Percentiles rank a stretch among this genome's conserved stretches.
These are phyloP conservation scores for Tiphia femorata DNA, from an alignment of 2,888 invertebrate genomes.

Conservation along the genomic window DNA sequence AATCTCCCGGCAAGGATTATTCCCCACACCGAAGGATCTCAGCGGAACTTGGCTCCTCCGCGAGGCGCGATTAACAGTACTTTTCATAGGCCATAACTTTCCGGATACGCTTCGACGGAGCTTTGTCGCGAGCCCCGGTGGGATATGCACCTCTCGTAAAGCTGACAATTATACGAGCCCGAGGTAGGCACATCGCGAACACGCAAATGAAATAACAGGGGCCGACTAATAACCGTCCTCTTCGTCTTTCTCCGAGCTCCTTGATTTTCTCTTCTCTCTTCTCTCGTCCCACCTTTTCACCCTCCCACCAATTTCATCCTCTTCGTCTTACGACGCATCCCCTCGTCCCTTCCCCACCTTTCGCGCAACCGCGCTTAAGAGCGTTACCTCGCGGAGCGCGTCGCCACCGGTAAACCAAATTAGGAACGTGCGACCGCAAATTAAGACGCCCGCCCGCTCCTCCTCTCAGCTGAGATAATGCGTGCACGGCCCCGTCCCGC, in stretches of 20 bases:
- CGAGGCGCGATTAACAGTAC: conserved; percentile 31
- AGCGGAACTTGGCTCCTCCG: too few relatives aligned
- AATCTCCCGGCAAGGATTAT: too few relatives aligned
- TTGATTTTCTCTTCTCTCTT: not conserved
- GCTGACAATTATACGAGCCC: conserved; percentile 43
- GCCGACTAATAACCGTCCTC: conserved; percentile 39
- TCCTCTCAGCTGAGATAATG: too few relatives aligned
- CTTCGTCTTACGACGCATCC: not conserved
- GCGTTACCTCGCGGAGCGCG: conserved; percentile 28
- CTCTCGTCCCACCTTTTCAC: not conserved
- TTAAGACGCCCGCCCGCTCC: conserved; percentile 41
- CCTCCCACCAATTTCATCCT: not conserved
- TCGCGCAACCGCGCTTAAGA: conserved; percentile 19
- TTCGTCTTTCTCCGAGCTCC: conserved; percentile 5
- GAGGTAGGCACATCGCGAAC: conserved; percentile 22
- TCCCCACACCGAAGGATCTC: too few relatives aligned
- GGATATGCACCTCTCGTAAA: conserved; percentile 42
- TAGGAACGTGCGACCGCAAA: conserved; percentile 50
- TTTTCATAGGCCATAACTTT: conserved; percentile 33
- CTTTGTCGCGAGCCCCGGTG: conserved; percentile 37
- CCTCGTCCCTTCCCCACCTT: conserved; percentile 1
- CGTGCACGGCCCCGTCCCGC: too few relatives aligned
- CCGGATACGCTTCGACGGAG: conserved; percentile 26
- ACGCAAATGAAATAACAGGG: conserved; percentile 47
- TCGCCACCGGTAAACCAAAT: conserved; percentile 40